Base-by-base conservation (phyloP, 1,140 invertebrate genomes). In the Cotesia typhae region DNA sequence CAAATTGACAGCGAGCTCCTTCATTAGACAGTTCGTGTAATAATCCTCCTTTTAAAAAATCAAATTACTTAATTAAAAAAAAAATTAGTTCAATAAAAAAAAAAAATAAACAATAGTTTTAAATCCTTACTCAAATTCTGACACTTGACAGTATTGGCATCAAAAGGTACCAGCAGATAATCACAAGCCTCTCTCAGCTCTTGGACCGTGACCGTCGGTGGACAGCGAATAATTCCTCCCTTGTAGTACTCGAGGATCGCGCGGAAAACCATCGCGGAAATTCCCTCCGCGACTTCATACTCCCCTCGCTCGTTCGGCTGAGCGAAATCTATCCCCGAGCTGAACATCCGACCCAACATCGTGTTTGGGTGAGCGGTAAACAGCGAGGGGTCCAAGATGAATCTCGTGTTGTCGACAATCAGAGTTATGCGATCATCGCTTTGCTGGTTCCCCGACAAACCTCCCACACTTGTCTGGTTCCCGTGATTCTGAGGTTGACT, bases 1-100 rank as follows among this genome's bases (percentile, higher is more conserved):
- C 96, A 87, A 99, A 99, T 84, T 99, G 97, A 76, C 94, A 92
- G 3, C 97, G 91, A 0, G 98, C 98, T 20, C 98, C 98, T 84
- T 99, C 98, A 87, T 99, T 99, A 47, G 96, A 98, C 28, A 99
- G 87, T 86, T 99, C 98, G 87, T 99, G 98, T 6, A 99, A 88
- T 59, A 99, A 89, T 69, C 96, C 97, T 81, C 97, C 95, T 93
- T 47, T 47, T 47, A 87, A 74, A 78, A 90, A 88, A 70, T 47
- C 55, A 81, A 72, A 66, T 61, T 64, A 52, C 20, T 53, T 14
- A n/a, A 35, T 28, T 6, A 20, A 64, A 60, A 47, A 10, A 65
- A n/a, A 72, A 73, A 69, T 55, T 78, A 63, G 38, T 79, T 74
- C 4, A 77, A 71, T 63, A 47, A n/a, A 51, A 71, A 74, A 57